Base-by-base conservation (phyloP, 2,797 vertebrate genomes). In the Hypotaenidia okinawae region DNA sequence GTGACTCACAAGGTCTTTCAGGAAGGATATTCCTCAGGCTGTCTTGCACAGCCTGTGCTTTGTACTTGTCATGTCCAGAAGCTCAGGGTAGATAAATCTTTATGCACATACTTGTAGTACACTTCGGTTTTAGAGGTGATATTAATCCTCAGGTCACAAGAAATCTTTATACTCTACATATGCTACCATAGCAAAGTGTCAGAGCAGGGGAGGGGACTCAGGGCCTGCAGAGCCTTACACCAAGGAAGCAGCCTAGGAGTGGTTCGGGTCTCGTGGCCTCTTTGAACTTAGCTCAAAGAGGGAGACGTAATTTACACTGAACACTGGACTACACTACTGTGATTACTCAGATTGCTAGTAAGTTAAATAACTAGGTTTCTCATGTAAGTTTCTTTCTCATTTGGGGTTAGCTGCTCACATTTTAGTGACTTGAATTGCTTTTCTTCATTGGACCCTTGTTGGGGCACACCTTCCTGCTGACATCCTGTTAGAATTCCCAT, bases 331-430 rank as follows among this genome's bases (percentile, higher is more conserved):
- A 24, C 77, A 22, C 54, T 87, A 35, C 57, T 80, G 64, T 57
- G 67, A 76, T 94, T 94, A 93, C 55, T 89, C 83, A 90, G 28
- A 75, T 64, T 92, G 49, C 45, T 70, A 85, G 58, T 49, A 83
- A 79, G 32, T 90, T 85, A 93, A 91, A 84, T 93, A 95, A 90
- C 58, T 33, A 55, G 27, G 30, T 61, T 95, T 94, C 67, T 93
- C 37, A 13, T 62, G 2, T 61, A 75, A 54, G 37, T 59, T 87
- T 93, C 76, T 84, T 69, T 73, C 67, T 85, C 22, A 27, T 92
- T 90, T 90, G 61, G 81, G 27, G n/a, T 90, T 78, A 79, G 51
- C 74, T 0, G 5, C 58, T 89, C 72, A 51, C 45, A 69, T 94
- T 92, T 86, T 75, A 90, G 80, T 62, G 61, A 93, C 78, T 64